Evolutionary conservation across 2,113 vertebrate species (phyloP), one percentile per base, ranked within the genome.

Genomic region (Enhydra lutris): DNA sequence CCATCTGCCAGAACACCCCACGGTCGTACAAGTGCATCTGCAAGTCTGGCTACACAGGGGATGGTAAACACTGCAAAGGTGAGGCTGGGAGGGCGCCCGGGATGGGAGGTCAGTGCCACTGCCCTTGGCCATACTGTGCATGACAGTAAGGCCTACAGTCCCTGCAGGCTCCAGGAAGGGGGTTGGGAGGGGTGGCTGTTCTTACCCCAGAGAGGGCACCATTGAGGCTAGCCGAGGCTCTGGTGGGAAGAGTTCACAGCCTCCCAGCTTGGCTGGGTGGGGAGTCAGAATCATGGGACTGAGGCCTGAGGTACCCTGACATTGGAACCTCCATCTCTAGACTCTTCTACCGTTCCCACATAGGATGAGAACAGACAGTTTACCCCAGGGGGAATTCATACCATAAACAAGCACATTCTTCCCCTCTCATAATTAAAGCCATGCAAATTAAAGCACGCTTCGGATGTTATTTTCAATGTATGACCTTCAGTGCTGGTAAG

Each of bases 1-100:
- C 99, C 29, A 99, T 99, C 98, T 99, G 99, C 99, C 99, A 99
- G 99, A 99, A 99, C 98, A 99, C 99, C 81, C 99, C 99, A 0
- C 99, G 99, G 76, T 99, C 99, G 83, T 99, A 99, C 99, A 99
- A 99, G 96, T 99, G 99, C 98, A 99, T 99, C 96, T 99, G 99
- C 98, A 99, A 99, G 84, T 99, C 99, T 0, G 99, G 99, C 97
- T 99, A 99, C 98, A 99, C 99, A 0, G 99, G 99, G 1, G 99
- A 99, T 1, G 99, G 99, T 80, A 99, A 99, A 98, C 99, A 99
- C 98, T 99, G 99, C 98, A 99, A 99, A 99, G 99, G 99, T 99
- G 99, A 98, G 98, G 47, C 39, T 26, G 0, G 5, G 45, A 7
- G 29, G 55, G 52, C 0, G 6, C 31, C 0, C 12, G 50, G 61